These are phyloP conservation scores for Lysandra bellargus DNA, from an alignment of 2,888 invertebrate species.

Conservation along the genomic window DNA sequence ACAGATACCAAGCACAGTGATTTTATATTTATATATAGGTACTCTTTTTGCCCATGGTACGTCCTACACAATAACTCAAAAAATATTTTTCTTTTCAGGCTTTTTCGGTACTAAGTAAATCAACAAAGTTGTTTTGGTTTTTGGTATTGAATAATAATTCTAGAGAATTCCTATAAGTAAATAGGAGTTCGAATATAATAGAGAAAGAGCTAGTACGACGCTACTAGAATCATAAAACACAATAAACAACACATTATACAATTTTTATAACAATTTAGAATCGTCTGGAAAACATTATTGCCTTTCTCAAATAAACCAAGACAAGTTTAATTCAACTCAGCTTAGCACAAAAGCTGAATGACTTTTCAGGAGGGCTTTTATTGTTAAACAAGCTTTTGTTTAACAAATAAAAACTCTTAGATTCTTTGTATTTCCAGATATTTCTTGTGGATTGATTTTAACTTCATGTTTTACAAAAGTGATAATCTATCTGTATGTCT, in stretches of 20 bases:
- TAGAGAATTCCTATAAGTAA: too few relatives aligned
- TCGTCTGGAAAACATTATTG: conserved; percentile 37
- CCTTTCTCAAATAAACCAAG: neutral
- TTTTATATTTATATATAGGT: too few relatives aligned
- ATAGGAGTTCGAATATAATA: too few relatives aligned
- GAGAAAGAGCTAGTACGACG: too few relatives aligned
- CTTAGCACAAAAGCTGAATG: conserved; percentile 1
- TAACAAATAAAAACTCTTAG: neutral
- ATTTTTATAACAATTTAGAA: neutral
- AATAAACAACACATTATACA: too few relatives aligned
- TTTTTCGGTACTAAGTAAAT: neutral
- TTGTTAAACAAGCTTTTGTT: conserved; percentile 4
- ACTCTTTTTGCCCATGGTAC: neutral
- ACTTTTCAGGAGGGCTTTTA: neutral
- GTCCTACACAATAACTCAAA: neutral
- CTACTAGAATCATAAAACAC: too few relatives aligned
- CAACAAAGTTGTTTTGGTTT: neutral
- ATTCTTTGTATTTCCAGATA: neutral
- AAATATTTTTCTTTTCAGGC: neutral
- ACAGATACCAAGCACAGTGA: too few relatives aligned
- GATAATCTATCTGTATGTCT: neutral
- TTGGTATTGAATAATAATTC: too few relatives aligned
- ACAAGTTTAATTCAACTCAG: conserved; percentile 7
- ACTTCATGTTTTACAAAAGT: neutral
- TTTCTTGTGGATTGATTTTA: neutral